phyloP scores from a whole-genome alignment of 1,140 invertebrate genomes.

The Habropoda laboriosa region DNA sequence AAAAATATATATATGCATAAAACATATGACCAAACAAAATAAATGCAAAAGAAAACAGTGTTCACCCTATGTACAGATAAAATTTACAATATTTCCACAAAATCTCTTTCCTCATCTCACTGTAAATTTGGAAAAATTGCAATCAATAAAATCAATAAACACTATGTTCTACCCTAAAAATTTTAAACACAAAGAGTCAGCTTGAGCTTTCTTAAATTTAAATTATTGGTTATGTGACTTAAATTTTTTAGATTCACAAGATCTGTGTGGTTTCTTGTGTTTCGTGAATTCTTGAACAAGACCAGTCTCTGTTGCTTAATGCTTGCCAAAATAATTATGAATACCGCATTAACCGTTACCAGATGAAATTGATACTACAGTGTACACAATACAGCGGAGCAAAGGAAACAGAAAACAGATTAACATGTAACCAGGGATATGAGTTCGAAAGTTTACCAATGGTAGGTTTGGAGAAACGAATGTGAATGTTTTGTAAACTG shows the following conservation, averaged over 20 bases:
- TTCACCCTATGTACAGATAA: background rate
- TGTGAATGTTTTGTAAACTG: background rate
- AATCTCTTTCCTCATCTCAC: background rate
- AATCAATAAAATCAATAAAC: background rate
- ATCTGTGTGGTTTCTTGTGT: background rate
- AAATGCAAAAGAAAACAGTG: background rate
- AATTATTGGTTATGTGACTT: background rate
- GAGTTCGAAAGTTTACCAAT: background rate
- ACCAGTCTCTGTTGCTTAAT: background rate
- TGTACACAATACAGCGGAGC: background rate
- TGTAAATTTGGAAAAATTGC: background rate
- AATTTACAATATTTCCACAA: background rate
- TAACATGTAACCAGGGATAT: background rate
- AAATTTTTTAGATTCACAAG: background rate
- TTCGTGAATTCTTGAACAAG: background rate
- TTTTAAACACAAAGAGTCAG: background rate
- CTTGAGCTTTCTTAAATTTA: background rate
- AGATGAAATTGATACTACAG: background rate
- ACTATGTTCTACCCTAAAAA: background rate
- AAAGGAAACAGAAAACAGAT: background rate
- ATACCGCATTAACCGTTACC: background rate
- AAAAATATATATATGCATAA: background rate
- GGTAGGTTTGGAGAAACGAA: background rate
- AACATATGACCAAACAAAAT: background rate
- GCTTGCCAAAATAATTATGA: conserved; percentile 27